These are phyloP conservation scores for Drosophila kambysellisi DNA, from an alignment of 2,888 invertebrate genomes.

Conservation along the genomic window DNA sequence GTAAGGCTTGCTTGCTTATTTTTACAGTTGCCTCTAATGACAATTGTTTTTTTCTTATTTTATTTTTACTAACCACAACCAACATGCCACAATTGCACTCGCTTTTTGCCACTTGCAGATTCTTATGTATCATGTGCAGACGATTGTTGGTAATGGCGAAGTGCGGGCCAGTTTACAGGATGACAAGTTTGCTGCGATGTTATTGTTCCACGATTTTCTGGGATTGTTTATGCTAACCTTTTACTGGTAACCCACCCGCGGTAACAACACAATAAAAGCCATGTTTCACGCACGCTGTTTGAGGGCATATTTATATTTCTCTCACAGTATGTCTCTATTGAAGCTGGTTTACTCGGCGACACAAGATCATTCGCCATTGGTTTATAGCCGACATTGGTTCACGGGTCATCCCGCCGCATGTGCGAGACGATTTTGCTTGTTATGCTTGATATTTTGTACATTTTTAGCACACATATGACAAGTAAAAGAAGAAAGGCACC, in stretches of 20 bases:
- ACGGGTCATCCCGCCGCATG: no score
- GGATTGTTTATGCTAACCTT: slow-evolving; percentile 54
- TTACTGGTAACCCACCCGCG: slow-evolving; percentile 47
- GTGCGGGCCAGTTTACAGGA: slow-evolving; percentile 40
- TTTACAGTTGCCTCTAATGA: slow-evolving; percentile 27
- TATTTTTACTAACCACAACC: slow-evolving; percentile 25
- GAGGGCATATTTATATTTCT: slow-evolving; percentile 2
- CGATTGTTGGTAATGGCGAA: slow-evolving; percentile 44
- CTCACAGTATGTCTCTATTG: slow-evolving; percentile 28
- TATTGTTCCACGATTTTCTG: slow-evolving; percentile 67
- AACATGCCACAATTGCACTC: slow-evolving; percentile 4
- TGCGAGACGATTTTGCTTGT: no score
- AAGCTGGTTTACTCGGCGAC: slow-evolving; percentile 38
- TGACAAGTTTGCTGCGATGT: slow-evolving; percentile 53
- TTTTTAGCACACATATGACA: no score
- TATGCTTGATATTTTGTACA: no score
- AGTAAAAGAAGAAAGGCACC: slow-evolving; percentile 16
- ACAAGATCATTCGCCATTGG: slow-evolving; percentile 85
- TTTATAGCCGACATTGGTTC: slow-evolving; percentile 60
- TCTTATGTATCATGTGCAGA: slow-evolving; percentile 65
- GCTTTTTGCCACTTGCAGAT: slow-evolving; percentile 63
- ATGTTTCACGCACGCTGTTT: slow-evolving; percentile 23
- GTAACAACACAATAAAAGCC: slow-evolving; percentile 45
- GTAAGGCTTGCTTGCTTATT: slow-evolving; percentile 50
- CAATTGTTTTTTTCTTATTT: slow-evolving; percentile 31